These are phyloP conservation scores for Plebejus anna DNA, from an alignment of 2,888 invertebrate genomes.

Conservation along the genomic window DNA sequence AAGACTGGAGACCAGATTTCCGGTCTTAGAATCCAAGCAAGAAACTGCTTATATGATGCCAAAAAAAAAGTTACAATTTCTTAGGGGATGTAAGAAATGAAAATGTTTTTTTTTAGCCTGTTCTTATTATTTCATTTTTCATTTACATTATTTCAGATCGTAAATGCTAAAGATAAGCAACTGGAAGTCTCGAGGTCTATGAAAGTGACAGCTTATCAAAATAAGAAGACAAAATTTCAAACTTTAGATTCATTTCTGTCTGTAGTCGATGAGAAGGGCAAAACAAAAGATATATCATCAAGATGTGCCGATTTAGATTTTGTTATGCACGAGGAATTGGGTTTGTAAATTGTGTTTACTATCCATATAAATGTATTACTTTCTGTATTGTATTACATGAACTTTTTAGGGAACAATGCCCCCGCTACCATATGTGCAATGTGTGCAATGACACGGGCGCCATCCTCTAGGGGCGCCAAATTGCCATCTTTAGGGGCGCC, in stretches of 20 bases:
- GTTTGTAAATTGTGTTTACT: conserved; percentile 45
- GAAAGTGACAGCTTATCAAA: conserved; percentile 79
- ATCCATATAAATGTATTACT: too few species aligned
- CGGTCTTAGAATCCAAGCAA: too few species aligned
- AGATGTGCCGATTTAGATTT: conserved; percentile 86
- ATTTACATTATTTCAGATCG: conserved; percentile 63
- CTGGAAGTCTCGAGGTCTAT: conserved; percentile 84
- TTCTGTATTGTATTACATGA: too few species aligned
- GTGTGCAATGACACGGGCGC: too few species aligned
- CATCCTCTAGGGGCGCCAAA: too few species aligned
- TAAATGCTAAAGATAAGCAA: conserved; percentile 79
- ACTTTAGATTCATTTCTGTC: conserved; percentile 84
- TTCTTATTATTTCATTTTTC: not conserved
- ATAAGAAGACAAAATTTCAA: conserved; percentile 80
- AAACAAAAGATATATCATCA: conserved; percentile 80
- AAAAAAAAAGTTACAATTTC: too few species aligned
- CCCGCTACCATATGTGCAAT: too few species aligned
- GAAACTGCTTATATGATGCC: too few species aligned
- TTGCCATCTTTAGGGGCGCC: too few species aligned
- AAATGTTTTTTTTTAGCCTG: not conserved
- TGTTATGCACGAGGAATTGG: conserved; percentile 84
- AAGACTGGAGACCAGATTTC: too few species aligned
- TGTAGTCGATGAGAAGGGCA: conserved; percentile 67
- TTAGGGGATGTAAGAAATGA: not conserved
- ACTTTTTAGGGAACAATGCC: too few species aligned